These are phyloP conservation scores for Diaperis boleti DNA, from an alignment of 2,888 invertebrate genomes.

Conservation along the genomic window DNA sequence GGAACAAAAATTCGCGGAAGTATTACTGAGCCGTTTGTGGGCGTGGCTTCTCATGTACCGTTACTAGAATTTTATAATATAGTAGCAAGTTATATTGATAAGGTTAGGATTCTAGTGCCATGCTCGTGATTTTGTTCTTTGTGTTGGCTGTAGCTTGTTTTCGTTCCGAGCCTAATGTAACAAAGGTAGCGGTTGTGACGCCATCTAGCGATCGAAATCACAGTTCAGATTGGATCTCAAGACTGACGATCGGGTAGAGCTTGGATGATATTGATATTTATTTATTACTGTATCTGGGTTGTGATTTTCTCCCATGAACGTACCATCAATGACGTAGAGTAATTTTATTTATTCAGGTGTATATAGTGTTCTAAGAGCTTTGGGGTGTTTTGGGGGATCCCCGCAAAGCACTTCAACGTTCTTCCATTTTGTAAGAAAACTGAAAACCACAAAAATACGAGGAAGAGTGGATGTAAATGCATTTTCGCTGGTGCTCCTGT, in stretches of 20 bases:
- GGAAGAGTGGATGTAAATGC: slow-evolving; percentile 24
- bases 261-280: neutral
- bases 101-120: slow-evolving; percentile 28
- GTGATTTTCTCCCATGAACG: slow-evolving; percentile 21
- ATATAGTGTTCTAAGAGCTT: slow-evolving; percentile 31
- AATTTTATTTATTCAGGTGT: slow-evolving; percentile 33
- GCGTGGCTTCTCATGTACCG: slow-evolving; percentile 31
- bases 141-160: neutral
- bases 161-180: slow-evolving; percentile 2
- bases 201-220: slow-evolving; percentile 7
- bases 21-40: slow-evolving; percentile 16
- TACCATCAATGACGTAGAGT: slow-evolving; percentile 34
- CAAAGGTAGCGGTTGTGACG: slow-evolving; percentile 2
- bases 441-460: neutral
- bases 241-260: slow-evolving; percentile 19
- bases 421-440: slow-evolving; percentile 30
- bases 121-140: slow-evolving; percentile 19
- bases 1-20: slow-evolving; percentile 7
- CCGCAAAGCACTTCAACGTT: slow-evolving; percentile 9
- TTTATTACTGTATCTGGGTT: slow-evolving; percentile 26
- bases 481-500: slow-evolving; percentile 38
- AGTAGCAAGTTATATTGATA: slow-evolving; percentile 15
- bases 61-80: slow-evolving; percentile 26
- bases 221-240: slow-evolving; percentile 33
- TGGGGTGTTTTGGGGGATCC: neutral